These are phyloP conservation scores for Agonum fuliginosum DNA, from an alignment of 2,888 invertebrate genomes.

Conservation along the genomic window DNA sequence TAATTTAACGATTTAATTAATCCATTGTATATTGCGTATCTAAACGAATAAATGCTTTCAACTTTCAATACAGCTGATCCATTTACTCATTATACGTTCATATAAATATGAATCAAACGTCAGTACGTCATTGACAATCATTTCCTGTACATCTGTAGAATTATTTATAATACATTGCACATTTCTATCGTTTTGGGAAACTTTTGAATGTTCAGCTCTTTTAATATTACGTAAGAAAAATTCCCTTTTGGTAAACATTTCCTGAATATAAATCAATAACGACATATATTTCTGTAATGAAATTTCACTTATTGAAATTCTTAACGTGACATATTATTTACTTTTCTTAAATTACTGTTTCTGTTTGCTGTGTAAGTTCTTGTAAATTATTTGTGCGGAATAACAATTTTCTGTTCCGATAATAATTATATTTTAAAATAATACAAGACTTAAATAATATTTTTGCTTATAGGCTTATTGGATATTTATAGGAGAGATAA, in stretches of 20 bases:
- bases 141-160: neutral
- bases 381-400: too few relatives aligned
- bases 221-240: constrained; percentile 14
- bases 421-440: too few relatives aligned
- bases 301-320: too few relatives aligned
- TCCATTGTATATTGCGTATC: neutral
- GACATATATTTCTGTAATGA: too few relatives aligned
- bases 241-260: neutral
- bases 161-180: neutral
- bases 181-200: neutral
- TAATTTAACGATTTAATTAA: neutral
- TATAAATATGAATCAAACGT: neutral
- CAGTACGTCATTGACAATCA: neutral
- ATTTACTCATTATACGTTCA: neutral
- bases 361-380: too few relatives aligned
- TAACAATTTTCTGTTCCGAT: too few relatives aligned
- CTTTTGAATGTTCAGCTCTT: neutral
- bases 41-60: neutral
- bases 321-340: too few relatives aligned
- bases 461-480: too few relatives aligned
- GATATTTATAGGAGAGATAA: too few relatives aligned
- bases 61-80: neutral
- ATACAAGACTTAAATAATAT: too few relatives aligned
- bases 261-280: too few relatives aligned
- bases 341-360: too few relatives aligned